Evolutionary conservation across 2,113 vertebrate species (phyloP), one percentile per base, ranked within the genome.

Genomic region (Donacobius atricapilla): DNA sequence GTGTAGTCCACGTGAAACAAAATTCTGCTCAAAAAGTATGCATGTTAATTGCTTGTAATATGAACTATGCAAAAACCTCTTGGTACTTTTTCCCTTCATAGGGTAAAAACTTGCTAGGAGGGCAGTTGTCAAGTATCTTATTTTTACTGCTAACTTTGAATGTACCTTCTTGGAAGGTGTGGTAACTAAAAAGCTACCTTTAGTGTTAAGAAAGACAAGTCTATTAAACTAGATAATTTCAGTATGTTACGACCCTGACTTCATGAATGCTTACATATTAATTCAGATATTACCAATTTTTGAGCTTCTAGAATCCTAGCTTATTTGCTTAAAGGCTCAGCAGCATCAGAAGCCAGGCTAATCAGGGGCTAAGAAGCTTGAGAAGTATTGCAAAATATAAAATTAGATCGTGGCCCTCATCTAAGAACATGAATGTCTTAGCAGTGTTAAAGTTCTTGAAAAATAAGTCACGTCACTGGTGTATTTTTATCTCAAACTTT

Each of bases 391-490:
- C n/a, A 91, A 17, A 44, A 61, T 86, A 63, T 66, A 87, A 77
- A 95, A 95, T 57, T 54, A 90, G 50, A 51, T 50, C 68, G 37
- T 79, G 53, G 51, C 68, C 48, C 37, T 86, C 3, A 1, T 31
- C 33, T 72, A 78, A 35, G 50, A 90, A 65, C 51, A 39, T 30
- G 27, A 88, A 90, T 61, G 39, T 90, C 44, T 76, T 63, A 64
- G 56, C 60, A 56, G 51, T 57, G 57, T 87, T 87, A 75, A 92
- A 75, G 37, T 56, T 91, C 69, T 96, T 94, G 51, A 95, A 91
- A 97, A 87, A 10, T 81, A 79, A 97, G 97, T 98, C 97, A 80
- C 60, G 58, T 96, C 97, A 98, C 97, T 97, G 97, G 92, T 96
- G 92, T 97, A 92, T 95, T 94, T 96, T 72, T 93, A 92, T 97